Base-by-base conservation (phyloP, 2,888 invertebrate species). In the Eupithecia inturbata region DNA sequence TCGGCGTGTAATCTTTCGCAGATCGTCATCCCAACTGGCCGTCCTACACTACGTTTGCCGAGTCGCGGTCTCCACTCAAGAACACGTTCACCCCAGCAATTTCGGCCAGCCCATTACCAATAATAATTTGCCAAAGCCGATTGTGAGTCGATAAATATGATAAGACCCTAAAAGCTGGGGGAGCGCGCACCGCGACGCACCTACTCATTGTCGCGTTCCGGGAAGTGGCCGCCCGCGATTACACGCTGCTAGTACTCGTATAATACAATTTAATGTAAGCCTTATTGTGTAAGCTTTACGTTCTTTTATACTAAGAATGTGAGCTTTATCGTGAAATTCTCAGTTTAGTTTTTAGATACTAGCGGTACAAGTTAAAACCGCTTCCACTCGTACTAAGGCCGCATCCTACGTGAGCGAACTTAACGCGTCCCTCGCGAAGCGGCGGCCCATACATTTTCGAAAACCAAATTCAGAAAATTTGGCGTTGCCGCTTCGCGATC, bases 181-280 rank as follows among this genome's bases (percentile, higher is more conserved):
- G 68, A 64, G 76, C 87, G 88, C 87, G 86, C 84, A 84, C 88
- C 86, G 71, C 83, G 82, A 53, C n/a, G n/a, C 57, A 57, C 57
- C 57, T 14, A 57, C 84, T 83, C 89, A 91, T 91, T 92, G 92
- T 91, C 87, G 86, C 85, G 88, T 92, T 92, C 93, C 92, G 87
- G 92, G 91, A 91, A 91, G 83, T 85, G 87, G 85, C 87, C 84
- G 87, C 79, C 82, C 84, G 84, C 85, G 88, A 87, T 86, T 87
- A 73, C 70, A n/a, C 19, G 5, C 45, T 68, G 57, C 39, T 31
- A n/a, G n/a, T n/a, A n/a, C n/a, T n/a, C n/a, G n/a, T n/a, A 7
- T 19, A 33, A 19, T 41, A 49, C 9, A 57, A 57, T 62, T 53
- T 22, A 53, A 53, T n/a, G 2, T 57, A 12, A 57, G 12, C 57